Percentiles rank a stretch among this genome's conserved stretches.
Conservation (phyloP, 2,113 vertebrate genomes). For the Drymodes brunneopygia region DNA sequence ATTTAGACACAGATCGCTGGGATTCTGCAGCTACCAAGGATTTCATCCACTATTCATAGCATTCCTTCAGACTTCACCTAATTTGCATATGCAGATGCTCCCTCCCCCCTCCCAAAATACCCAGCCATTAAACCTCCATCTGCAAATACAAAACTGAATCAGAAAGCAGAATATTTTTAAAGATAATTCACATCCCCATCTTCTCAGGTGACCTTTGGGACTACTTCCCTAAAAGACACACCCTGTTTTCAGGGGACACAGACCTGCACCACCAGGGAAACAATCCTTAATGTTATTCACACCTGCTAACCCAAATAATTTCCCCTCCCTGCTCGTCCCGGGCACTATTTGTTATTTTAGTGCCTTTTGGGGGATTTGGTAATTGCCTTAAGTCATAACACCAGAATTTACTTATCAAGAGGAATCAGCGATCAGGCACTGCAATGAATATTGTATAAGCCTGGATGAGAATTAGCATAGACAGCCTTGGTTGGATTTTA, state of each 20-base stretch:
- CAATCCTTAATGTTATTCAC: not conserved
- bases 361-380: conserved; percentile 21
- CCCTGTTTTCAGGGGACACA: not conserved
- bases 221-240: not conserved
- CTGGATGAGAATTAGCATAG: conserved; percentile 31
- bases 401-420: conserved; percentile 44
- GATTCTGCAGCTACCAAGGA: not conserved
- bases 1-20: not conserved
- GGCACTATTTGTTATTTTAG: not conserved
- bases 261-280: not conserved
- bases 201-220: not conserved
- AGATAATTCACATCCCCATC: not conserved
- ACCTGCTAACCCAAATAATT: not conserved
- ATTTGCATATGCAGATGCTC: not conserved
- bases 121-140: not conserved
- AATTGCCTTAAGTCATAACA: conserved; percentile 50
- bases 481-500: conserved; percentile 1
- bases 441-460: conserved; percentile 55
- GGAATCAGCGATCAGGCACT: conserved; percentile 15
- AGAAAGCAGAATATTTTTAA: not conserved
- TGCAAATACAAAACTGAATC: not conserved
- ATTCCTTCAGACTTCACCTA: not conserved
- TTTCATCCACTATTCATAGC: not conserved
- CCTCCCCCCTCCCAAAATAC: not conserved
- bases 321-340: not conserved